A percentile compares a stretch with the other conserved stretches of the same genome.
Conservation (phyloP, 1,140 invertebrate genomes). For the Lepidurus apus region DNA sequence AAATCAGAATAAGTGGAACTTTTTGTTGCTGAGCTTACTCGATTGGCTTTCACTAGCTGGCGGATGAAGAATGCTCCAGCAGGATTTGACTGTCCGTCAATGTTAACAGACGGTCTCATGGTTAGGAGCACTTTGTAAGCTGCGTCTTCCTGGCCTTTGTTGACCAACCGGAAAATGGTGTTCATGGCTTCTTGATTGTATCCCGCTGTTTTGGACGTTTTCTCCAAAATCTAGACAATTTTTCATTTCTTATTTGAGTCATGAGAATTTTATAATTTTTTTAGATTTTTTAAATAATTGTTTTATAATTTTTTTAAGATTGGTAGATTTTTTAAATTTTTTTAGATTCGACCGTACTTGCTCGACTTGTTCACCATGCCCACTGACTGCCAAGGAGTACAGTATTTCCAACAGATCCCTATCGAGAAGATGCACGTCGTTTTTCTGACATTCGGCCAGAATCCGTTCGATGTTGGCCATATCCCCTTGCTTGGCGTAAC, state of each 20-base stretch:
- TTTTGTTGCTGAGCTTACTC: constrained; percentile 39
- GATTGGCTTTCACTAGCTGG: constrained; percentile 57
- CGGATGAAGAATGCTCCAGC: constrained; percentile 59
- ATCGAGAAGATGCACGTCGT: constrained; percentile 61
- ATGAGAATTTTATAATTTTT: constrained; percentile 16
- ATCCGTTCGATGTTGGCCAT: constrained; percentile 49
- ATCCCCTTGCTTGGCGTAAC: constrained; percentile 68
- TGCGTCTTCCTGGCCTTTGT: constrained; percentile 55
- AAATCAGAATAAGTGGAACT: background rate
- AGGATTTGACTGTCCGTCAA: constrained; percentile 49
- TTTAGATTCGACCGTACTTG: constrained; percentile 41
- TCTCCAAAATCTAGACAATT: constrained; percentile 24
- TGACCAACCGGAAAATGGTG: constrained; percentile 61
- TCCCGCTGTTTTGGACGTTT: constrained; percentile 48
- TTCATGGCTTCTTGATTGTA: constrained; percentile 70
- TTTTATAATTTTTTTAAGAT: background rate
- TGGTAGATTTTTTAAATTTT: background rate
- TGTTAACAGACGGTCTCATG: constrained; percentile 47
- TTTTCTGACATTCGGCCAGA: constrained; percentile 51
- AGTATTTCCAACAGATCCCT: constrained; percentile 64
- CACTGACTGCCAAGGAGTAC: constrained; percentile 57
- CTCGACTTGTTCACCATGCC: constrained; percentile 57
- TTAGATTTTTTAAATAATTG: no score
- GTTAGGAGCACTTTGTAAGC: constrained; percentile 58
- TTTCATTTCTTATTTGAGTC: background rate